These are phyloP conservation scores for Thunnus thynnus DNA, from an alignment of 2,113 vertebrate species.

Conservation along the genomic window DNA sequence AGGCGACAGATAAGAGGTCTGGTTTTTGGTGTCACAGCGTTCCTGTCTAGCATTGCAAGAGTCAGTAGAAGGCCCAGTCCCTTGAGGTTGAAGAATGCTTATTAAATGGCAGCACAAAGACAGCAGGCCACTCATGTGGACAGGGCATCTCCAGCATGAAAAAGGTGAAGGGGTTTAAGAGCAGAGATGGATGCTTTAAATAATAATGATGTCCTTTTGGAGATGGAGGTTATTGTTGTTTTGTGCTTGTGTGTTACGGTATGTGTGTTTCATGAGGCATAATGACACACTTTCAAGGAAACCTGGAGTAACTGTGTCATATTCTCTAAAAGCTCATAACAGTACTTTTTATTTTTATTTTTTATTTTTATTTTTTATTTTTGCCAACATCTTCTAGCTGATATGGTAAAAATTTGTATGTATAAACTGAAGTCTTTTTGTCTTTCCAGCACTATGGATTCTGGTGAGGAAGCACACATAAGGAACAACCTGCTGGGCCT, in stretches of 20 bases:
- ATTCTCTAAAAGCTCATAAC: background rate
- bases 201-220: slow-evolving; percentile 78
- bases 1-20: slow-evolving; percentile 51
- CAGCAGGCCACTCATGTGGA: slow-evolving; percentile 73
- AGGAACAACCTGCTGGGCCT: slow-evolving; percentile 41
- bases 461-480: slow-evolving; percentile 27
- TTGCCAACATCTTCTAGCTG: background rate
- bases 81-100: slow-evolving; percentile 67
- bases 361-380: background rate
- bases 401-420: background rate
- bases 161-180: slow-evolving; percentile 75
- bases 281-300: slow-evolving; percentile 17
- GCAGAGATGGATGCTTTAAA: slow-evolving; percentile 78
- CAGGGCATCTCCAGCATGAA: slow-evolving; percentile 58
- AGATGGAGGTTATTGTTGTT: slow-evolving; percentile 41
- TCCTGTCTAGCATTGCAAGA: slow-evolving; percentile 62
- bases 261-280: slow-evolving; percentile 28
- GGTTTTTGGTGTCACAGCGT: slow-evolving; percentile 60
- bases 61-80: slow-evolving; percentile 54
- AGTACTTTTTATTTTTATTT: background rate
- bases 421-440: background rate
- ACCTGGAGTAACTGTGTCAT: background rate
- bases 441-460: slow-evolving; percentile 1
- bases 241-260: slow-evolving; percentile 9
- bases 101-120: slow-evolving; percentile 80